A percentile compares a stretch with the other conserved stretches of the same genome.
These are phyloP conservation scores for Ispidina picta DNA, from an alignment of 2,797 vertebrate genomes.

Conservation along the genomic window DNA sequence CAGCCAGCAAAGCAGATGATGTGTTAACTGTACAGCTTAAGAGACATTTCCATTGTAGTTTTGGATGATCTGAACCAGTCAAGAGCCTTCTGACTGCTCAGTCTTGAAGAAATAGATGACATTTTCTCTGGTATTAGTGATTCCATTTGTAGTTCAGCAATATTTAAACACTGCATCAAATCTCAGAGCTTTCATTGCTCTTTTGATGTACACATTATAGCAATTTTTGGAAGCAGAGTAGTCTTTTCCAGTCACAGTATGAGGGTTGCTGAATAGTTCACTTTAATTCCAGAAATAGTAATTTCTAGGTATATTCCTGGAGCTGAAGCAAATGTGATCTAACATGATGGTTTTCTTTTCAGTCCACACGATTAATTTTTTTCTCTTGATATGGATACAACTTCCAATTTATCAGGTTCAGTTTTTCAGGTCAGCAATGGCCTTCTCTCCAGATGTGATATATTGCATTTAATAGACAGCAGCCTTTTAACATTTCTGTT, in stretches of 20 bases:
- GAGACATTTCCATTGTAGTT: neutral
- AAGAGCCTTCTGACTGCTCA: neutral
- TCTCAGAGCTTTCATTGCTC: neutral
- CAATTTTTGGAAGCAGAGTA: neutral
- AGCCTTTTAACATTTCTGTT: constrained; percentile 43
- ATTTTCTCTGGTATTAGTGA: neutral
- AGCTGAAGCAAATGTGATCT: neutral
- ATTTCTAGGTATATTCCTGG: neutral
- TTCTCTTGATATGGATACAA: neutral
- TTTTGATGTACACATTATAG: neutral
- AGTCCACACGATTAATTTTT: constrained; percentile 20
- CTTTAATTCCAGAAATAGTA: neutral
- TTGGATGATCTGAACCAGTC: neutral
- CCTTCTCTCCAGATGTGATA: constrained; percentile 13
- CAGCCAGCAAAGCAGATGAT: neutral
- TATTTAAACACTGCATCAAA: neutral
- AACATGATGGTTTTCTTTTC: constrained; percentile 24
- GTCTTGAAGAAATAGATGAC: neutral
- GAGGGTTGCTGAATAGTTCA: neutral
- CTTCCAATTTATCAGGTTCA: constrained; percentile 46
- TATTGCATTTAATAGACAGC: constrained; percentile 18
- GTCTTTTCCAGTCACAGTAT: neutral
- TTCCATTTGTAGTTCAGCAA: neutral
- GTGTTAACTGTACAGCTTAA: neutral
- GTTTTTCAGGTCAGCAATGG: constrained; percentile 38